These are phyloP conservation scores for Amblyjoppa proteus DNA, from an alignment of 2,888 invertebrate species.

Conservation along the genomic window DNA sequence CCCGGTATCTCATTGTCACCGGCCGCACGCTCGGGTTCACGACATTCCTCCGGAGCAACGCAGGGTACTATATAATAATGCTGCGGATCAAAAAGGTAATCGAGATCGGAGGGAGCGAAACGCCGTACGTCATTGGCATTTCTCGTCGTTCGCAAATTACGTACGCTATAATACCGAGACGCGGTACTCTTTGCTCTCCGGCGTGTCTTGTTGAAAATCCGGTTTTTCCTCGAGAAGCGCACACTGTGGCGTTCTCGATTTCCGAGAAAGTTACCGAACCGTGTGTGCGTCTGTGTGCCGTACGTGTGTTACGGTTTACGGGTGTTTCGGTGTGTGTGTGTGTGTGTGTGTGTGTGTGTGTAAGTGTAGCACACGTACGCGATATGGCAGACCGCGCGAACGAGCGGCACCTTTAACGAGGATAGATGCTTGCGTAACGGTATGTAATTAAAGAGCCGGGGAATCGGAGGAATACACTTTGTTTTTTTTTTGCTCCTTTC, in stretches of 20 bases:
- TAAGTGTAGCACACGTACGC: constrained; percentile 50
- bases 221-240: constrained; percentile 60
- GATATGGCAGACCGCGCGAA: constrained; percentile 17
- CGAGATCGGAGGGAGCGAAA: constrained; percentile 11
- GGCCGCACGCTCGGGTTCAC: neutral
- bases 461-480: constrained; percentile 64
- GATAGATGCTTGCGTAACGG: constrained; percentile 67
- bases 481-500: constrained; percentile 26
- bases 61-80: constrained; percentile 4
- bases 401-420: constrained; percentile 61
- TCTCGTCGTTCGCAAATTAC: constrained; percentile 59
- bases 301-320: constrained; percentile 2
- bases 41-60: neutral
- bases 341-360: constrained; percentile 16
- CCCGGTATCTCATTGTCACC: neutral
- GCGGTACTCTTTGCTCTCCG: constrained; percentile 61
- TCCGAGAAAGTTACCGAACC: constrained; percentile 71
- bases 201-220: constrained; percentile 58
- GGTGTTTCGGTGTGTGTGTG: neutral
- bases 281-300: constrained; percentile 32
- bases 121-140: constrained; percentile 57
- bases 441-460: constrained; percentile 64
- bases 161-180: constrained; percentile 26
- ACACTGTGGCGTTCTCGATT: constrained; percentile 65
- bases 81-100: constrained; percentile 14